These are phyloP conservation scores for Hyposoter dolosus DNA, from an alignment of 2,888 invertebrate species.

Conservation along the genomic window DNA sequence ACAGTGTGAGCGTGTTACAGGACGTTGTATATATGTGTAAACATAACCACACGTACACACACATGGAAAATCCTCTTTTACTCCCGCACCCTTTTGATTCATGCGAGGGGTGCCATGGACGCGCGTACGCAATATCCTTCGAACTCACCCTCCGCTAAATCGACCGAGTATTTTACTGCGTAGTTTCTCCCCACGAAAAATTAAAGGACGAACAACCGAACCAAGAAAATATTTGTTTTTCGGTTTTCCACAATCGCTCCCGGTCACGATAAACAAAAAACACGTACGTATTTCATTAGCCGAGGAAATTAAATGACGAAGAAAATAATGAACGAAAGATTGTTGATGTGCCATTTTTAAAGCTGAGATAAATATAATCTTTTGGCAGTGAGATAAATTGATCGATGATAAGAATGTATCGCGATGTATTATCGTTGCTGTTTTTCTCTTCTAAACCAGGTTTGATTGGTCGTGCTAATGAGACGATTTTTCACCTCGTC, in stretches of 20 bases:
- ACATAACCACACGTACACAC: background rate
- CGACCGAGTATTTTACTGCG: constrained; percentile 52
- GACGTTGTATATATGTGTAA: background rate
- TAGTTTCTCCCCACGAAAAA: constrained; percentile 31
- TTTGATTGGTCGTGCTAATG: background rate
- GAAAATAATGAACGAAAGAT: background rate
- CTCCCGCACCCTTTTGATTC: constrained; percentile 57
- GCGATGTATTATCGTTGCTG: background rate
- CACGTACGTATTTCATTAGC: background rate
- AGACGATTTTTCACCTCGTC: background rate
- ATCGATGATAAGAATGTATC: constrained; percentile 21
- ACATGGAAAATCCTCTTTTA: constrained; percentile 16
- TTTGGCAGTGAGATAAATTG: background rate
- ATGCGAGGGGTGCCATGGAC: constrained; percentile 23
- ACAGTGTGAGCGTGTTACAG: background rate
- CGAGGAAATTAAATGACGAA: background rate
- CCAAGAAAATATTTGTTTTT: background rate
- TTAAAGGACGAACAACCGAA: constrained; percentile 3
- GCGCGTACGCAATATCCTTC: constrained; percentile 43
- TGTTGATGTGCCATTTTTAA: constrained; percentile 1
- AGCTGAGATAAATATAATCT: background rate
- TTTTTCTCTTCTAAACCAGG: background rate
- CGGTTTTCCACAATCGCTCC: background rate
- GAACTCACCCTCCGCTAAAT: constrained; percentile 39
- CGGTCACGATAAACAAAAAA: background rate